Evolutionary conservation across 2,888 invertebrate genomes (phyloP), one percentile per base, ranked within the genome.

Genomic region (Tinea trinotella): DNA sequence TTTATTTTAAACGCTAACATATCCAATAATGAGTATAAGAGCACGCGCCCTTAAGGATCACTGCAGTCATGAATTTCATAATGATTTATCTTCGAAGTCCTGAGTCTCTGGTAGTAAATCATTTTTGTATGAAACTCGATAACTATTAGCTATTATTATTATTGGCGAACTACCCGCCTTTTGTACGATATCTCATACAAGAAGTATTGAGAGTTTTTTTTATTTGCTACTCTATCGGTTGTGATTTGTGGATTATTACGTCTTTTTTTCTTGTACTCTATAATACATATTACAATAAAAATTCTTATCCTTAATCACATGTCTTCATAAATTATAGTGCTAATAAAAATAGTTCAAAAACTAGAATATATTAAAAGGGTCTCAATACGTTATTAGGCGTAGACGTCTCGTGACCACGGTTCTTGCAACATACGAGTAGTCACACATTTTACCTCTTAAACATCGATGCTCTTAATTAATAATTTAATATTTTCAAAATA

Each of bases 61-160:
- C 77, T 76, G 78, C 70, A 67, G 66, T 64, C 61, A 61, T 59
- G 64, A 62, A 68, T 69, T 71, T 69, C 67, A 66, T 60, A 70
- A 67, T 84, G 84, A 85, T 84, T 85, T 85, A 85, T 76, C 72
- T 74, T 63, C 62, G 76, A 80, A 52, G 52, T 81, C 81, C 82
- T 74, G 80, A 82, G 70, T 49, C 48, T 30, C 18, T 34, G 69
- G 69, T 68, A 75, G 70, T 83, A 83, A 84, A 84, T 85, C 84
- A 83, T 74, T 65, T 76, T 70, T 80, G 72, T 81, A 82, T 79
- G 70, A 75, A 79, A 78, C 71, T 81, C 75, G 75, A 80, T 78
- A 83, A 85, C 81, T 83, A 85, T 83, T 84, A 82, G 76, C 76
- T 81, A 79, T 82, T 79, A 75, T 78, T 82, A 54, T 35, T 35